Base-by-base conservation (phyloP, 2,797 vertebrate species). In the Holocentrus rufus region DNA sequence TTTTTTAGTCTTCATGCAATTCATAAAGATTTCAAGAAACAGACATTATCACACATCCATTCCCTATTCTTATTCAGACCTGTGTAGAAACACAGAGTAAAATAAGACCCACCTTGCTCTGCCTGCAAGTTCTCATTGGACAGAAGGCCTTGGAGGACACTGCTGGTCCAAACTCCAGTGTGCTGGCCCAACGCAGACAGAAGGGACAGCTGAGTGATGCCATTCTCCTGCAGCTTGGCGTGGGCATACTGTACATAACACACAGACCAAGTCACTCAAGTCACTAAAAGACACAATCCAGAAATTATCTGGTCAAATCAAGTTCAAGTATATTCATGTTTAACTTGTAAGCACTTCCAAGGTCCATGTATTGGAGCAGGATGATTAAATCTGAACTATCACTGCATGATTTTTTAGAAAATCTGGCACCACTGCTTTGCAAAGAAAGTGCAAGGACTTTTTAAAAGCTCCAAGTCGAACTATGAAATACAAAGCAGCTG, bases 161-260 rank as follows among this genome's bases (percentile, higher is more conserved):
- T 80, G 87, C 94, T 94, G 79, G 92, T 94, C 98, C 97, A 99
- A 54, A 95, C 93, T 9, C 97, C 96, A 23, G 90, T 92, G 76
- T 96, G 93, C 85, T 94, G 94, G 52, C 93, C 92, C 89, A 98
- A 85, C 13, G 90, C 89, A 77, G 89, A 93, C 83, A 98, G 92
- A 87, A 95, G 89, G 39, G 91, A 90, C 76, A 97, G 95, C 83
- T 96, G 95, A 63, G 78, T 76, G 74, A 95, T 92, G 70, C 96
- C 96, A 72, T 93, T 95, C 89, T 96, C 95, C 90, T 94, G 93
- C 87, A 98, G 93, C 66, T 91, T 93, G 80, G 91, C 85, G 88
- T 95, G 95, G 74, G 95, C 94, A 69, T 96, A 96, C 90, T 78
- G 66, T 5, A 77, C 17, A 87, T 55, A 62, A 44, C 4, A 77